These are phyloP conservation scores for Hydrozoanthus tunicans DNA, from an alignment of 64 coral and sea anemone species.

Conservation along the genomic window DNA sequence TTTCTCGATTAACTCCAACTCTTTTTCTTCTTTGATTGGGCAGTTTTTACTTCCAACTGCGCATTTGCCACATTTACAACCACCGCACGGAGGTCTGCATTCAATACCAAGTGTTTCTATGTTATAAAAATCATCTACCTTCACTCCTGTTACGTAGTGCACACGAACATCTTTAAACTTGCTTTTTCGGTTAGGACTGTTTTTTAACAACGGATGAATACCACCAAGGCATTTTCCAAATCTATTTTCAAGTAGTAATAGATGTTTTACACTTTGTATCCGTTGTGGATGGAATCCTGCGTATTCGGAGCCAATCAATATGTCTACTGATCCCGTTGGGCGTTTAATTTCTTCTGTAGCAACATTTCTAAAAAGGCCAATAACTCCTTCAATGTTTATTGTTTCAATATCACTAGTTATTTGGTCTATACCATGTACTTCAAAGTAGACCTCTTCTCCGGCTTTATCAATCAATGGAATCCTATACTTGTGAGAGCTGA, in stretches of 20 bases:
- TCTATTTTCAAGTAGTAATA: constrained; percentile 36
- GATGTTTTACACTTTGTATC: constrained; percentile 5
- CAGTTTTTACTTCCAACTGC: not conserved
- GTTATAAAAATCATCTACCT: constrained; percentile 13
- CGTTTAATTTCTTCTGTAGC: constrained; percentile 5
- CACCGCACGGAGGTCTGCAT: not conserved
- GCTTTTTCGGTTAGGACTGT: constrained; percentile 6
- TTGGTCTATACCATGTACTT: constrained; percentile 28
- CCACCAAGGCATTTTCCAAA: constrained; percentile 22
- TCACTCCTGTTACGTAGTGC: not conserved
- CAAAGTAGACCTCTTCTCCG: constrained; percentile 11
- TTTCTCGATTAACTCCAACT: not conserved
- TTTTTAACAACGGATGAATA: constrained; percentile 7
- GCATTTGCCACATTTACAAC: constrained; percentile 7
- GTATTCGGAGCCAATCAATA: constrained; percentile 46
- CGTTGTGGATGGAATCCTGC: constrained; percentile 32
- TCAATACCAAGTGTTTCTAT: constrained; percentile 12
- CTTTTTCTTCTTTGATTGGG: constrained; percentile 5
- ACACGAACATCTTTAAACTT: constrained; percentile 12
- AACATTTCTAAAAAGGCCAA: constrained; percentile 16
- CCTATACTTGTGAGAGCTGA: constrained; percentile 1
- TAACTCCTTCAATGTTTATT: constrained; percentile 12
- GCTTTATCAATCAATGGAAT: constrained; percentile 30
- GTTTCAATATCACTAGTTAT: constrained; percentile 21
- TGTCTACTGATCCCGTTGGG: constrained; percentile 27